Percentiles rank a stretch among this genome's conserved stretches.
These are phyloP conservation scores for Pogonus chalceus DNA, from an alignment of 1,140 invertebrate genomes.

Conservation along the genomic window DNA sequence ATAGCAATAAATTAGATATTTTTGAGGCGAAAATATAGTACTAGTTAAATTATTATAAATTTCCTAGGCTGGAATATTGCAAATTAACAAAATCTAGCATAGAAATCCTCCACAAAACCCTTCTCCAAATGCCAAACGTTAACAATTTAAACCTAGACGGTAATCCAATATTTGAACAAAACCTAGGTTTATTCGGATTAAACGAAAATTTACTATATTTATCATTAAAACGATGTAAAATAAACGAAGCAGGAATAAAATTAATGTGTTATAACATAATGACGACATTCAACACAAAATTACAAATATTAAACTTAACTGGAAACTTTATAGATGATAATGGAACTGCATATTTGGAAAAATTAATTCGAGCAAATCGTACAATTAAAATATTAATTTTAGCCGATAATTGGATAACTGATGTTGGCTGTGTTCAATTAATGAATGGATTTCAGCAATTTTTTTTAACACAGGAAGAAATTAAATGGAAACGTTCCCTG, in stretches of 20 bases:
- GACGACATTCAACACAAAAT: not conserved
- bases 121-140: too few species aligned
- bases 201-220: conserved; percentile 19
- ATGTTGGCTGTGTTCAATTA: conserved; percentile 20
- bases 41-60: too few species aligned
- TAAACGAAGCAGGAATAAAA: conserved; percentile 21
- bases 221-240: conserved; percentile 26
- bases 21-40: too few species aligned
- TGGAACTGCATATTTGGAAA: conserved; percentile 14
- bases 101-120: too few species aligned
- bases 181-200: conserved; percentile 11
- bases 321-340: conserved; percentile 17
- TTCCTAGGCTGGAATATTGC: too few species aligned
- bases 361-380: conserved; percentile 19
- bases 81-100: too few species aligned
- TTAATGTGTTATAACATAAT: not conserved
- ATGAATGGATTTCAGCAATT: conserved; percentile 20
- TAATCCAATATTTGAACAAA: conserved; percentile 8
- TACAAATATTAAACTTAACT: conserved; percentile 15
- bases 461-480: conserved; percentile 24
- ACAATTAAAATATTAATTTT: conserved; percentile 28
- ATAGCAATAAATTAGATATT: too few species aligned
- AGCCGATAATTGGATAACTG: conserved; percentile 27
- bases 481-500: conserved; percentile 17
- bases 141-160: not conserved